Evolutionary conservation across 2,888 invertebrate species (phyloP).

Genomic region (Orthosia gracilis): DNA sequence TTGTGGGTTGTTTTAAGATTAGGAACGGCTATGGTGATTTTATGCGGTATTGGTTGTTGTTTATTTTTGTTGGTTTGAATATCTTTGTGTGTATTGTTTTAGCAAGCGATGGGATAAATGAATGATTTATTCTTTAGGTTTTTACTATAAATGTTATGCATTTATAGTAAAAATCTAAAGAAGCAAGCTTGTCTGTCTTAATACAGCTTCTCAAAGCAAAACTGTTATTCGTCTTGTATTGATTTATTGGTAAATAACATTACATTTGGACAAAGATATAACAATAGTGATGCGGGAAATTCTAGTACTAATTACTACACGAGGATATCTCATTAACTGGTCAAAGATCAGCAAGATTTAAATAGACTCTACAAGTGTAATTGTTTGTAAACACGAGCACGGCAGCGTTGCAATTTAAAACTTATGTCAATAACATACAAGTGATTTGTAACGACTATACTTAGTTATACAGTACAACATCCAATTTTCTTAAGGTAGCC

Average conservation of each 20-base stretch:
- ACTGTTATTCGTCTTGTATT: too few relatives aligned
- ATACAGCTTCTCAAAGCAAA: too few relatives aligned
- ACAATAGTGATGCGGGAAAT: neutral
- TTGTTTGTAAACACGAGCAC: neutral
- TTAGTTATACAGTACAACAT: neutral
- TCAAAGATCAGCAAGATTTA: neutral
- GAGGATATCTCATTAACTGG: neutral
- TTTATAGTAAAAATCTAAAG: too few relatives aligned
- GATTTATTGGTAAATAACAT: too few relatives aligned
- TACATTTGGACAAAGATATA: too few relatives aligned
- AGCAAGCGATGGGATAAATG: neutral
- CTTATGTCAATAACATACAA: neutral
- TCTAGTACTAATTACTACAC: too few relatives aligned
- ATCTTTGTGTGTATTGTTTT: slow-evolving; percentile 4
- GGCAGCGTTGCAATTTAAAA: neutral
- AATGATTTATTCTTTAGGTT: neutral
- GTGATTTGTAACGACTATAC: neutral
- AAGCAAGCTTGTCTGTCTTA: neutral
- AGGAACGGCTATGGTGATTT: slow-evolving; percentile 44
- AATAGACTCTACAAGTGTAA: neutral
- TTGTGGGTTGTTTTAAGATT: slow-evolving; percentile 39
- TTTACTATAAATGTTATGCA: too few relatives aligned
- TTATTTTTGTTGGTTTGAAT: slow-evolving; percentile 6
- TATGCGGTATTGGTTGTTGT: slow-evolving; percentile 19
- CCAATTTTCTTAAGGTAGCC: neutral